Evolutionary conservation across 2,113 vertebrate species (phyloP).

Genomic region (Cochlearius cochlearius): DNA sequence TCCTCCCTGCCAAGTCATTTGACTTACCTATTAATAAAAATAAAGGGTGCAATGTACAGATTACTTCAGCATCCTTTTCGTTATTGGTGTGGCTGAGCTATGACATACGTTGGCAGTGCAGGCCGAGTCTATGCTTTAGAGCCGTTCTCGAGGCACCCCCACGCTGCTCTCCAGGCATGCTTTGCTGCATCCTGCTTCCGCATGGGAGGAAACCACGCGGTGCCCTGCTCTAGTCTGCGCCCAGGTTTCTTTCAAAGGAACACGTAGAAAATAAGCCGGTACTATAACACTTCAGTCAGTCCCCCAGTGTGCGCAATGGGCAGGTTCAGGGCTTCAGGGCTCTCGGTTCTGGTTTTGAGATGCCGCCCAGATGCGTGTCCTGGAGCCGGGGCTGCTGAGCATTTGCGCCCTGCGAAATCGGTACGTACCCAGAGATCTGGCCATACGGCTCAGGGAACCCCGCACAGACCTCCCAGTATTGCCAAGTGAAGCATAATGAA

Average conservation of each 20-base stretch:
- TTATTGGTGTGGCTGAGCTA: not conserved
- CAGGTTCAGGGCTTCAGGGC: not conserved
- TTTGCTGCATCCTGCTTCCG: not conserved
- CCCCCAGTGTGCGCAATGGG: rapidly evolving
- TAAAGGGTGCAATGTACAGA: not conserved
- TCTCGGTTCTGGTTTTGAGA: not conserved
- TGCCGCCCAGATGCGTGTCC: rapidly evolving
- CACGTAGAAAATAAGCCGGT: not conserved
- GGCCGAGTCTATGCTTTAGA: not conserved
- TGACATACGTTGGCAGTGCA: not conserved
- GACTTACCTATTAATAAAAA: not conserved
- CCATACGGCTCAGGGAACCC: rapidly evolving
- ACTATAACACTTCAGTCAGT: not conserved
- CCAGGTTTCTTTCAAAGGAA: not conserved
- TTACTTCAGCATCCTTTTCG: not conserved
- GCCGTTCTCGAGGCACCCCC: not conserved
- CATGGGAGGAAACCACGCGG: rapidly evolving
- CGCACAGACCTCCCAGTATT: not conserved
- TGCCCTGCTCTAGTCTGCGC: rapidly evolving
- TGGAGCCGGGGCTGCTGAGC: not conserved
- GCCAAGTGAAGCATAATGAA: not conserved
- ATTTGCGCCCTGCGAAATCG: rapidly evolving
- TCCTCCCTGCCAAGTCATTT: not conserved
- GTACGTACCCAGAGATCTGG: rapidly evolving
- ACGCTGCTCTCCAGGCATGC: not conserved